These are phyloP conservation scores for Laothoe populi DNA, from an alignment of 2,888 invertebrate species.

Conservation along the genomic window DNA sequence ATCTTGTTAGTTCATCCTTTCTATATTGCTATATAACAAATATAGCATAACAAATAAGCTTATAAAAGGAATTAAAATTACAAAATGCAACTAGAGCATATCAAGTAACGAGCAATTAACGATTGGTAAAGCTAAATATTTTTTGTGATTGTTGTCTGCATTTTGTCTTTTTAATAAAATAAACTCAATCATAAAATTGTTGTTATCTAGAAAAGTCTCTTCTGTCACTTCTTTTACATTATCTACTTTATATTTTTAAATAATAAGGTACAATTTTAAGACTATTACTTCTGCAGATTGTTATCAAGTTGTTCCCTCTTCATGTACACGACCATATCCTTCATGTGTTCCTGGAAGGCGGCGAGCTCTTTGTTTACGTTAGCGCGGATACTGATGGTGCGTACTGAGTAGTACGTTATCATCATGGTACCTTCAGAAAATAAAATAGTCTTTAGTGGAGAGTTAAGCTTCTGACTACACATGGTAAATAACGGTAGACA, in stretches of 20 bases:
- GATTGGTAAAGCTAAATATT: too few relatives aligned
- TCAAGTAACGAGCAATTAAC: too few relatives aligned
- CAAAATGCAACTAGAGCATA: too few relatives aligned
- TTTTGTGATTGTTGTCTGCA: too few relatives aligned
- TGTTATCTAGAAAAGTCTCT: background rate
- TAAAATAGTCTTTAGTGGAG: background rate
- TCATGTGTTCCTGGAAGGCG: slow-evolving; percentile 67
- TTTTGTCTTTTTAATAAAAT: too few relatives aligned
- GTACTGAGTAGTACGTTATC: slow-evolving; percentile 67
- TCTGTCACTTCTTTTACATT: background rate
- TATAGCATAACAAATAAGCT: too few relatives aligned
- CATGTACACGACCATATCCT: slow-evolving; percentile 65
- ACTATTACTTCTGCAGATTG: slow-evolving; percentile 53
- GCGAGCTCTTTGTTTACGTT: slow-evolving; percentile 70
- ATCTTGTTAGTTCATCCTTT: too few relatives aligned
- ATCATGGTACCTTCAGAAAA: slow-evolving; percentile 58
- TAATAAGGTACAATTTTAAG: background rate
- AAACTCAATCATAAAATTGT: background rate
- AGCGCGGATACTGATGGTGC: slow-evolving; percentile 70
- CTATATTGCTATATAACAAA: too few relatives aligned
- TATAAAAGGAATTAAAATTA: too few relatives aligned
- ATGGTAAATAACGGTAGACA: too few relatives aligned
- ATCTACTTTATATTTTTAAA: background rate
- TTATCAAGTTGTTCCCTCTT: slow-evolving; percentile 53
- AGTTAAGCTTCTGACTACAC: too few relatives aligned